These are phyloP conservation scores for Pogonomyrmex californicus DNA, from an alignment of 1,140 invertebrate genomes.

Conservation along the genomic window DNA sequence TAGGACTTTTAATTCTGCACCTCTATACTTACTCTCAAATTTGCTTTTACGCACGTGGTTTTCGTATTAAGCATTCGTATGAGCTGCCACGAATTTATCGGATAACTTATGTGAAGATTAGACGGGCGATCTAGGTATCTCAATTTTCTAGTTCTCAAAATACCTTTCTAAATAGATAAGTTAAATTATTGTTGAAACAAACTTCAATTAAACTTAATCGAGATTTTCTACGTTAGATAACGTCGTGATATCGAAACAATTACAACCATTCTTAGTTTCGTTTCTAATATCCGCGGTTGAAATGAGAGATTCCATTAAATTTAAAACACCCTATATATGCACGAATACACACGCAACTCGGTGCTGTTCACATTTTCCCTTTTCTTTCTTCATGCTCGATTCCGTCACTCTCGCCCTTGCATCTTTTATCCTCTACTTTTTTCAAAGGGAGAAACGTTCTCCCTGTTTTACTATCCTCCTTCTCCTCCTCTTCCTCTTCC, in stretches of 20 bases:
- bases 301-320: constrained; percentile 10
- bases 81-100: not conserved
- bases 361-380: constrained; percentile 49
- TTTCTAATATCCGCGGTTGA: not conserved
- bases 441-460: constrained; percentile 15
- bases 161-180: not conserved
- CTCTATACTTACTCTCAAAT: not conserved
- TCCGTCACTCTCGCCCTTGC: not conserved
- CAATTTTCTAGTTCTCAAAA: not conserved
- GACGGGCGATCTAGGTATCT: not conserved
- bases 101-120: constrained; percentile 3
- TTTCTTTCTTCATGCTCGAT: constrained; percentile 6
- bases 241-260: not conserved
- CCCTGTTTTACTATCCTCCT: constrained; percentile 2
- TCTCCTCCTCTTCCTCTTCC: not conserved
- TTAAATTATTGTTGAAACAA: constrained; percentile 3
- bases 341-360: constrained; percentile 16
- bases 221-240: constrained; percentile 14
- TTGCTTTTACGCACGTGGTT: not conserved
- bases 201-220: constrained; percentile 8
- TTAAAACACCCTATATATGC: not conserved
- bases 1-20: constrained; percentile 79
- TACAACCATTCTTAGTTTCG: not conserved
- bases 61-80: constrained; percentile 25
- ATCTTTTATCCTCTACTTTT: constrained; percentile 38